Base-by-base conservation (phyloP, 2,797 vertebrate genomes). In the Etheostoma perlongum region DNA sequence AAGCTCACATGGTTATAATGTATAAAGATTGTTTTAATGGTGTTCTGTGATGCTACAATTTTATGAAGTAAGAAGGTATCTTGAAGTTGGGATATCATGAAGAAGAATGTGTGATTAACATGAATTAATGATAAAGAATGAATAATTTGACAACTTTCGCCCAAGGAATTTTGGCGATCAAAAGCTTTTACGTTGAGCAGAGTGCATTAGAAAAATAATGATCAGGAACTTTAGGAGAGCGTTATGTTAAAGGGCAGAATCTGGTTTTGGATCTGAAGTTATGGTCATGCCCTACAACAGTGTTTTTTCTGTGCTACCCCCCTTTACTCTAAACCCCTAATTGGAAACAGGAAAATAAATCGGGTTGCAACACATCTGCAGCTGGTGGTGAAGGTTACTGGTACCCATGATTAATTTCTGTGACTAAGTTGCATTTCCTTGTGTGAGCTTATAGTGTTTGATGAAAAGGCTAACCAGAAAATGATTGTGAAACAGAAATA, bases 91-190 rank as follows among this genome's bases (percentile, higher is more conserved):
- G 49, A 51, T 64, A 53, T 61, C 46, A 74, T 60, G 48, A 70
- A 71, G 25, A 48, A 60, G 48, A 59, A 74, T 52, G 62, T 72
- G 72, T 70, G 71, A 87, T 86, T 72, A 88, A 63, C 51, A 75
- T 84, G 70, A 81, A 84, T 88, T 80, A 80, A 78, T 85, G 40
- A 83, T 84, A 68, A 71, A 23, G 14, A 11, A 83, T 87, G 68
- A 88, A 81, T 90, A 68, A 88, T 86, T 78, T 85, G 83, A 80
- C 76, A 84, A 63, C 4, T 81, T 85, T 84, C 51, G 68, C 83
- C 59, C 10, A 4, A 64, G 78, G 84, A 82, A 58, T 57, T 53
- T 30, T 71, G n/a, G 27, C 74, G 79, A 84, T 83, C 67, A 76
- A 71, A 88, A 58, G 63, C 72, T 67, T 59, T 69, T 40, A 83